Evolutionary conservation across 2,888 invertebrate genomes (phyloP), one percentile per base, ranked within the genome.

Genomic region (Cylindroiulus punctatus): DNA sequence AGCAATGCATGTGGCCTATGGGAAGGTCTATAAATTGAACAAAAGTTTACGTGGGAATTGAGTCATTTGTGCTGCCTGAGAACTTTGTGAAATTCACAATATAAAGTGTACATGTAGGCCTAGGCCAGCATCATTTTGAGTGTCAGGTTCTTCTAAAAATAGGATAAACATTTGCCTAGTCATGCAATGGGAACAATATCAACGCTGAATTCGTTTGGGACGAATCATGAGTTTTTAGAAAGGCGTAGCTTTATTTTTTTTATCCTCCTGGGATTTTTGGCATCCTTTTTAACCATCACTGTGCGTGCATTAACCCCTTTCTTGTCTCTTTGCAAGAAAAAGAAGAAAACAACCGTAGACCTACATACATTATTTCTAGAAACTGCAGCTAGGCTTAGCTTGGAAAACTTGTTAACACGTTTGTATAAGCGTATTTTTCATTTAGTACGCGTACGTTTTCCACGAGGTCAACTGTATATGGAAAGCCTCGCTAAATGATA

Each of bases 341-440:
- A 52, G 52, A 52, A 52, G 52, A 52, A 52, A 52, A 32, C 30
- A 12, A 76, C 14, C 30, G 76, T 76, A 76, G 76, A 76, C 76
- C 76, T 76, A 76, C 76, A 76, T 76, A 76, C 30, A 76, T 30
- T 76, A 76, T 76, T 76, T 76, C 30, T 14, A 26, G 65, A 26
- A 65, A 76, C 32, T 76, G 76, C 76, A 76, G 76, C 30, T 30
- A 44, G 44, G n/a, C n/a, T 12, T 44, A 76, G 65, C 65, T 76
- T 5, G 76, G 76, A 76, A 76, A 76, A 76, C 76, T 76, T 30
- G 76, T 76, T 76, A 76, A 76, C 76, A 30, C 30, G 30, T 76
- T 30, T 30, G 65, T 76, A n/a, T 26, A 30, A 76, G 30, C 76
- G 26, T 32, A 76, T 14, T 76, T 76, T 30, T 76, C 26, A 76